These are phyloP conservation scores for cattle (Bos taurus) DNA, from an alignment of 2,113 vertebrate species.

Conservation along the genomic window ARS-UCD2.0 NC_037332.1:30258501-30259000, in stretches of 20 bases:
- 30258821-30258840: constrained; percentile 44
- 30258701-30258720: constrained; percentile 23
- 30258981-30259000: not conserved
- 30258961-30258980: not conserved
- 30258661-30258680: constrained; percentile 26
- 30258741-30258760: not conserved
- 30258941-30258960: constrained; percentile 17
- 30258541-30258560: constrained; percentile 35
- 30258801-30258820: constrained; percentile 24
- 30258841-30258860: constrained; percentile 41
- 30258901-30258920: constrained; percentile 41
- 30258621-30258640: constrained; percentile 21
- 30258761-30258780: not conserved
- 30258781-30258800: constrained; percentile 35
- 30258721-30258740: constrained; percentile 36
- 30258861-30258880: constrained; percentile 50
- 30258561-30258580: constrained; percentile 10
- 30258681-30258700: not conserved
- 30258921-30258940: constrained; percentile 29
- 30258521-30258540: not conserved
- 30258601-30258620: constrained; percentile 21
- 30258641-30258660: constrained; percentile 20
- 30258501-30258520: constrained; percentile 37
- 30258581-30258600: not conserved
- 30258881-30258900: constrained; percentile 43